Evolutionary conservation across 2,797 vertebrate genomes (phyloP).

Genomic region (Hozukius guyotensis): DNA sequence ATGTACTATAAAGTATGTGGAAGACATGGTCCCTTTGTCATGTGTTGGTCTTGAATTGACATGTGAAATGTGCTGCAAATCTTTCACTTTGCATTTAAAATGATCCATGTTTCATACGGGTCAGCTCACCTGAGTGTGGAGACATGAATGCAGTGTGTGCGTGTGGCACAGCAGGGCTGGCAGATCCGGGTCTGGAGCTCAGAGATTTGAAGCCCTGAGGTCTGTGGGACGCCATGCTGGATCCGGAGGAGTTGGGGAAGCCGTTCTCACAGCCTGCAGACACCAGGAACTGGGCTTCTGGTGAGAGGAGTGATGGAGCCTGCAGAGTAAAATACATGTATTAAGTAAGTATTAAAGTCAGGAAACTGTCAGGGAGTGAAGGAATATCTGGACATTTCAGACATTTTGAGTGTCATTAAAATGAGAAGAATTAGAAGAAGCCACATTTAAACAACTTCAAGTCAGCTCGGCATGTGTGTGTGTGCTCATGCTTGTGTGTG

Average conservation of each 20-base stretch:
- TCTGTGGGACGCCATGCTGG: slow-evolving; percentile 76
- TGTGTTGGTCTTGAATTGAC: neutral
- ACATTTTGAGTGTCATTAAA: neutral
- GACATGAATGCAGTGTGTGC: slow-evolving; percentile 77
- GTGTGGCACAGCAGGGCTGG: slow-evolving; percentile 67
- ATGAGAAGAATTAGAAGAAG: neutral
- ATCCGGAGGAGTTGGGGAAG: slow-evolving; percentile 74
- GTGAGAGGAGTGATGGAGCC: slow-evolving; percentile 81
- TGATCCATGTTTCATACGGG: neutral
- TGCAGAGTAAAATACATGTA: slow-evolving; percentile 48
- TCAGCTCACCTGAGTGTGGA: slow-evolving; percentile 78
- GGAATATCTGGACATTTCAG: neutral
- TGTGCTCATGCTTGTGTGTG: neutral
- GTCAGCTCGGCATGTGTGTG: neutral
- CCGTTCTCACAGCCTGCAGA: slow-evolving; percentile 79
- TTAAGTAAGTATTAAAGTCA: neutral
- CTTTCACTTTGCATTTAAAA: neutral
- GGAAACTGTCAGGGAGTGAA: neutral
- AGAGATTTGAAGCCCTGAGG: slow-evolving; percentile 79
- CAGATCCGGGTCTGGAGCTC: slow-evolving; percentile 73
- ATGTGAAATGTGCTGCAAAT: neutral
- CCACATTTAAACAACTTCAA: neutral
- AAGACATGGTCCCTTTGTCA: neutral
- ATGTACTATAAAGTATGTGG: neutral
- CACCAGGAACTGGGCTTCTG: slow-evolving; percentile 82